phyloP scores from a whole-genome alignment of 1,140 invertebrate species.

The Pseudomyrmex pallidus region DNA sequence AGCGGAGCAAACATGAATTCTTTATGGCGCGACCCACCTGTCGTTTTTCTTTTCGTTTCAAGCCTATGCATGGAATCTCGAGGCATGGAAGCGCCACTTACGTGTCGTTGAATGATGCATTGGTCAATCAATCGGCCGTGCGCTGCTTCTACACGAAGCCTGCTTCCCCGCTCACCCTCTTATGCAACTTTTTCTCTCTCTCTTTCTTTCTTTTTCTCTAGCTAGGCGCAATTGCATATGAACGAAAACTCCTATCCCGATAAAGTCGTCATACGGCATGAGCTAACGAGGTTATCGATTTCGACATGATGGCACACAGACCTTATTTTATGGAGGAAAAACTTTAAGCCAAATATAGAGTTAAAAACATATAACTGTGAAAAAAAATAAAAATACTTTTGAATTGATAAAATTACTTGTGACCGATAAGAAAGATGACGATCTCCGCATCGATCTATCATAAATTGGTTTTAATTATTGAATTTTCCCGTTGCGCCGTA shows the following conservation, averaged over 20 bases:
- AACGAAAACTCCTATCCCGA: conserved; percentile 13
- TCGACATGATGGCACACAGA: conserved; percentile 4
- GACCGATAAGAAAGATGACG: too few species aligned
- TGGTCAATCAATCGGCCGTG: conserved; percentile 62
- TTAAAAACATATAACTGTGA: background rate
- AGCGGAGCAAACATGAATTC: conserved; percentile 69
- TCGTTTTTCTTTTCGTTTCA: conserved; percentile 57
- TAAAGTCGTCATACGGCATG: conserved; percentile 24
- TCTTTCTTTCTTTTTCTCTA: background rate
- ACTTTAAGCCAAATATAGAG: background rate
- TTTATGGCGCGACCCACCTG: conserved; percentile 54
- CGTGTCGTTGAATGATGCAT: conserved; percentile 67
- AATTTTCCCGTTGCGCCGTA: conserved; percentile 30
- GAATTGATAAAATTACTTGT: conserved; percentile 10
- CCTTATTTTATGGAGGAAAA: conserved; percentile 32
- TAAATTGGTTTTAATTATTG: conserved; percentile 56
- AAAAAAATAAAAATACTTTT: too few species aligned
- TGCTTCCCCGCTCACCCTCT: too few species aligned
- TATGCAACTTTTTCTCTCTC: too few species aligned
- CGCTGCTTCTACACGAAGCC: background rate
- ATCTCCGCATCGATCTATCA: conserved; percentile 31
- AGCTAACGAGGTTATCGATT: conserved; percentile 50
- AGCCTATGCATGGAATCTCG: conserved; percentile 49
- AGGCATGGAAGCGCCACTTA: conserved; percentile 60
- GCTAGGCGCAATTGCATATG: background rate